phyloP scores from a whole-genome alignment of 2,888 invertebrate genomes.

The Dicranocentrus wangi region DNA sequence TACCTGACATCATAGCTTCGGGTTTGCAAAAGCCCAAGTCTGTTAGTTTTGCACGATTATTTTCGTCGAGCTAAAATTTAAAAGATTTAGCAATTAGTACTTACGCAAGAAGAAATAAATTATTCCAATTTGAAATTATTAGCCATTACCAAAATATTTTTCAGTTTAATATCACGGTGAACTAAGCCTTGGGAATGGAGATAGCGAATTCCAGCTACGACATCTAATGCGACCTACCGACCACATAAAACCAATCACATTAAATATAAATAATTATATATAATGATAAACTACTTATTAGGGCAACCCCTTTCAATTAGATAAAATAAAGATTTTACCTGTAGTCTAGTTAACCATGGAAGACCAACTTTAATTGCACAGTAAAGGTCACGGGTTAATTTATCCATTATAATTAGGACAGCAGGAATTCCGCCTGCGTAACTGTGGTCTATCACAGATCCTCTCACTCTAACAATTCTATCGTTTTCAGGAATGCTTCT shows the following conservation, averaged over 20 bases:
- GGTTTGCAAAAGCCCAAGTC: conserved; percentile 93
- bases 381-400: conserved; percentile 85
- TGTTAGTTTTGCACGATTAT: conserved; percentile 85
- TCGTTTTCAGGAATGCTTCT: conserved; percentile 83
- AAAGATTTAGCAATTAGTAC: conserved; percentile 29
- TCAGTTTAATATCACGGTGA: conserved; percentile 91
- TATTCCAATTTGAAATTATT: no score
- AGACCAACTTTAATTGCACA: conserved; percentile 84
- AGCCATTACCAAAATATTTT: conserved; percentile 85
- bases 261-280: no score
- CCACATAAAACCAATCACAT: no score
- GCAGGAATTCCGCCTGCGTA: conserved; percentile 84
- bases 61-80: conserved; percentile 79
- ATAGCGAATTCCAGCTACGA: conserved; percentile 90
- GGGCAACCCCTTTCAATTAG: not conserved
- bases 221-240: conserved; percentile 83
- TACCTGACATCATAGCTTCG: conserved; percentile 91
- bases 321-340: conserved; percentile 53
- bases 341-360: conserved; percentile 79
- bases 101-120: not conserved
- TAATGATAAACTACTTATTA: not conserved
- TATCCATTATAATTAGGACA: conserved; percentile 87
- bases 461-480: conserved; percentile 83
- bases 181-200: conserved; percentile 91
- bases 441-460: conserved; percentile 87